Evolutionary conservation across 2,888 invertebrate species (phyloP).

Genomic region (Chrysina gloriosa): DNA sequence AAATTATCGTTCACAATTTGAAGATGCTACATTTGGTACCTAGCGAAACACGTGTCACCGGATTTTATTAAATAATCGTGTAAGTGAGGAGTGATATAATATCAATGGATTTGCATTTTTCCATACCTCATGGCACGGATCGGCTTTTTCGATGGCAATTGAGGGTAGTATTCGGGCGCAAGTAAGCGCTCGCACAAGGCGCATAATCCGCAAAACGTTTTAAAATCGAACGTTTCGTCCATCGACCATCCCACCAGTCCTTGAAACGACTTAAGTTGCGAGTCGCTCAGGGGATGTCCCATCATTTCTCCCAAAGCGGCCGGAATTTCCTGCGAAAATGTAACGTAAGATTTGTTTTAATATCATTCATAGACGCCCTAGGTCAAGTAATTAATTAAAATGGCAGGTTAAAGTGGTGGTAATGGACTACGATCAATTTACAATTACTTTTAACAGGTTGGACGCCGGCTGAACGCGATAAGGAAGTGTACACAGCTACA

Average conservation of each 20-base stretch:
- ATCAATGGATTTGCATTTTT: not conserved
- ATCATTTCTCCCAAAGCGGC: slow-evolving; percentile 73
- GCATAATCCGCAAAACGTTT: slow-evolving; percentile 83
- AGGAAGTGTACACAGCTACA: no score
- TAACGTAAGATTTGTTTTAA: not conserved
- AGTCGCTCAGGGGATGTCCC: slow-evolving; percentile 70
- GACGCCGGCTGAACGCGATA: no score
- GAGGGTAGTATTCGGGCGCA: slow-evolving; percentile 65
- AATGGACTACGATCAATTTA: no score
- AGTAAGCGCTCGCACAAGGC: slow-evolving; percentile 80
- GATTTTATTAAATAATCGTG: no score
- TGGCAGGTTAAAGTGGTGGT: no score
- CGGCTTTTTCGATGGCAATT: slow-evolving; percentile 69
- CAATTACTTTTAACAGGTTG: no score
- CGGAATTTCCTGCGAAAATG: slow-evolving; percentile 65
- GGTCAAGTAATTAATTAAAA: no score
- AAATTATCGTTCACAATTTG: no score
- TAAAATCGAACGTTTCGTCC: slow-evolving; percentile 72
- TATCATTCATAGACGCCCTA: not conserved
- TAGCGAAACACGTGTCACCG: no score
- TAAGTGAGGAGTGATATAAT: no score
- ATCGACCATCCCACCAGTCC: slow-evolving; percentile 69
- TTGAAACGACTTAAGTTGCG: slow-evolving; percentile 67
- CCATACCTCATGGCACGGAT: slow-evolving; percentile 77
- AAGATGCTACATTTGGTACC: no score